Evolutionary conservation across 2,113 vertebrate species (phyloP).

Genomic region (Cyprinodon variegatus): DNA sequence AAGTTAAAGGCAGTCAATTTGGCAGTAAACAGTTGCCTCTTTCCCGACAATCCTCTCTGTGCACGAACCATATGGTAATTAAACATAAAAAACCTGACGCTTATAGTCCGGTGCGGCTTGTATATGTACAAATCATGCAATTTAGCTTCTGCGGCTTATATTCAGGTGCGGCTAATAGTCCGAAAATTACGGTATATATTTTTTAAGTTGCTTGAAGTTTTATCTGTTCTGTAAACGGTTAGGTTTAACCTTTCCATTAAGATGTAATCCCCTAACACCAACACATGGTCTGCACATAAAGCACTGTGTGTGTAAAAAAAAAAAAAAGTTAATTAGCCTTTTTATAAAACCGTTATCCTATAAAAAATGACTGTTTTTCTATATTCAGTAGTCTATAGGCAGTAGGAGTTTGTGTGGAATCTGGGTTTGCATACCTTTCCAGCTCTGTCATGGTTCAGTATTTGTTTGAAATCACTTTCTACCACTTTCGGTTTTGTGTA

Average conservation of each 20-base stretch:
- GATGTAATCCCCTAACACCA: no score
- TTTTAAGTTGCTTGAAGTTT: background rate
- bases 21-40: no score
- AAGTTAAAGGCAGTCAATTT: no score
- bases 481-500: conserved; percentile 2
- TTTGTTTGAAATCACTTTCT: conserved; percentile 10
- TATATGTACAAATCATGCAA: no score
- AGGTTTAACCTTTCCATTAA: no score
- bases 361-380: background rate
- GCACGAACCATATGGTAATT: no score
- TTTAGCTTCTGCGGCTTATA: background rate
- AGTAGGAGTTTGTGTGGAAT: background rate
- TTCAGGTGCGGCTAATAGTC: background rate
- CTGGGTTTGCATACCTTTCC: background rate
- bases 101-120: no score
- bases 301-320: background rate
- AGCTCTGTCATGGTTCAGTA: background rate
- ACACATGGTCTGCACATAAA: background rate
- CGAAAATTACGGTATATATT: background rate
- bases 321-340: background rate
- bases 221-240: background rate
- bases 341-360: background rate
- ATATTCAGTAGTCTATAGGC: background rate
- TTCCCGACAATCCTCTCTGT: no score
- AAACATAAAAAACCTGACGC: no score